Base-by-base conservation (phyloP, 23 tunicate genomes). In the Halocynthia aurantium region DNA sequence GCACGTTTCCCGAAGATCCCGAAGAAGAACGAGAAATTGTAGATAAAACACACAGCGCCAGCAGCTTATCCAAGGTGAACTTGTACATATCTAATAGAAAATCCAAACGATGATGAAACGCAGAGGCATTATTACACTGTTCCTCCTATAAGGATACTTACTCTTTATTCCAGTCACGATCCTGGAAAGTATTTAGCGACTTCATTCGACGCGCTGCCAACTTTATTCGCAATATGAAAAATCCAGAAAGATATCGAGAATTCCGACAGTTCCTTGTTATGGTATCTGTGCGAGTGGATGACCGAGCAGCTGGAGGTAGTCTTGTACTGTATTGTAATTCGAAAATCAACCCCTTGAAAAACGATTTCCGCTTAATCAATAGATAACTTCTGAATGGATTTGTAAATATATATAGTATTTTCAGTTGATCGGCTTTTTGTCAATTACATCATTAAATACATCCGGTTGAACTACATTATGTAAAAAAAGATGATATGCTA, bases 201-300 rank as follows among this genome's bases (percentile, higher is more conserved):
- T 83, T 75, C 62, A 89, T 89, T 68, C 77, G 96, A 31, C 75
- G 88, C 0, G 88, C 78, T 10, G 96, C 96, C 8, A 44, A 82
- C 51, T 89, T 89, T 52, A 70, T 89, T 9, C 55, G 69, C 19
- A 68, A 66, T 18, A 89, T 89, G 96, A 75, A 70, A 76, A 69
- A 84, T 62, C 65, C 68, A 17, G 62, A 61, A 40, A 69, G 53
- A 55, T 84, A 53, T 53, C 60, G 84, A 50, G 79, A 63, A 53
- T 89, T 89, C 54, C 53, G 83, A 10, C 22, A 52, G 8, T 89
- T 80, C 22, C 69, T 89, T 5, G 64, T 55, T 5, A 58, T 53
- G 6, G n/a, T 89, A 22, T 76, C 84, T 11, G 52, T 51, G 15
- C 52, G 63, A 22, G 55, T 18, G 13, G 62, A 72, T 6, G 49